Base-by-base conservation (phyloP, 2,797 vertebrate genomes). In the Phylloscopus collybita region DNA sequence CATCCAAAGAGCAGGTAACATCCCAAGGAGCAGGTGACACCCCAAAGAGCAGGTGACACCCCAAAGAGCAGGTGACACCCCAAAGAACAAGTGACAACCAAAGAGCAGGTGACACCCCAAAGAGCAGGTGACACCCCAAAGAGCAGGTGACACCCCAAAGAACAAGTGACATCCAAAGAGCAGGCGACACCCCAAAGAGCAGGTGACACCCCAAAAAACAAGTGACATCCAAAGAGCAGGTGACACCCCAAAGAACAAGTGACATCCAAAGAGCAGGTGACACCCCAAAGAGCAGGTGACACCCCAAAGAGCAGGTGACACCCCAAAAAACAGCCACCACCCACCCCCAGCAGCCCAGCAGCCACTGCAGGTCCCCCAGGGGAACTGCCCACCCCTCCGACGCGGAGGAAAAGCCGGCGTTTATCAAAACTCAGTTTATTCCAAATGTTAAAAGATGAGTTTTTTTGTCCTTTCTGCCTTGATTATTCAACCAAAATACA, bases 371-470 rank as follows among this genome's bases (percentile, higher is more conserved):
- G 15, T 0, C 4, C 59, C 53, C 4, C 0, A 2, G 11, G 32
- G 34, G 8, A 30, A 40, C 64, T 30, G 36, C 49, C 38, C 40
- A 15, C 13, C 42, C 20, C 40, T 9, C n/a, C 42, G 15, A 13
- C 16, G 19, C 34, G 16, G 17, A 10, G 34, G 13, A 18, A 57
- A 66, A 10, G 8, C n/a, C 36, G 5, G 16, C 16, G 16, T 69
- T 92, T 97, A 97, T 91, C 66, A 97, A 97, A 97, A 97, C 56
- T 92, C 59, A 16, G 54, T 98, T 98, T 98, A 98, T 98, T 98
- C 94, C 97, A 98, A 98, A 94, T 13, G 18, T 96, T 97, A 98
- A 95, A 97, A 97, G 96, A 92, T 88, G 42, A 92, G 87, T 61
- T 89, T 80, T 80, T 86, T 71, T 45, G 18, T 38, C 32, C 70